Evolutionary conservation across 2,888 invertebrate genomes (phyloP).

Genomic region (Ametastegia equiseti): DNA sequence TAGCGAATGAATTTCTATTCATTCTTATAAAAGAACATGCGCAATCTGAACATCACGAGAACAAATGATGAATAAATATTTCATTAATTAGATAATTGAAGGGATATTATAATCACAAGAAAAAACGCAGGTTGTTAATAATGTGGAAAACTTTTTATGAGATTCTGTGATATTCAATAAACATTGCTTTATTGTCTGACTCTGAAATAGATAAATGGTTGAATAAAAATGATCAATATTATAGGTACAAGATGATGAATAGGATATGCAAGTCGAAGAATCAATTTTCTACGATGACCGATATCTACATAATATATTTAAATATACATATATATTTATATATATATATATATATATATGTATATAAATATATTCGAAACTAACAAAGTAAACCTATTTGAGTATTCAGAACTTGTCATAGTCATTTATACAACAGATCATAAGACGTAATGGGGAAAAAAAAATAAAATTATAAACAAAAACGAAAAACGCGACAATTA

Average conservation of each 20-base stretch:
- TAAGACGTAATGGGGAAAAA: no score
- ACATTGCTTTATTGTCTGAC: slow-evolving; percentile 53
- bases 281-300: neutral
- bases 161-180: slow-evolving; percentile 38
- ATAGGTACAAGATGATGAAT: slow-evolving; percentile 17
- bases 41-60: neutral
- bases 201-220: slow-evolving; percentile 43
- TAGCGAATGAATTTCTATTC: neutral
- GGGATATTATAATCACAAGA: neutral
- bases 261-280: neutral
- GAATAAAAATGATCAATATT: neutral
- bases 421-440: no score
- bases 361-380: neutral
- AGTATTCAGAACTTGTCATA: no score
- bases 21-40: slow-evolving; percentile 38
- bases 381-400: no score
- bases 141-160: neutral
- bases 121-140: slow-evolving; percentile 1
- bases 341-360: slow-evolving; percentile 14
- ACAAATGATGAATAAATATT: neutral
- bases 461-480: no score
- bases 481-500: no score
- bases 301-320: neutral
- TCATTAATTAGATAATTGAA: no score
- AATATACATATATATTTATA: neutral